phyloP scores from a whole-genome alignment of 37 sponge, comb jelly and placozoan species.

The Tethya wilhelma region DNA sequence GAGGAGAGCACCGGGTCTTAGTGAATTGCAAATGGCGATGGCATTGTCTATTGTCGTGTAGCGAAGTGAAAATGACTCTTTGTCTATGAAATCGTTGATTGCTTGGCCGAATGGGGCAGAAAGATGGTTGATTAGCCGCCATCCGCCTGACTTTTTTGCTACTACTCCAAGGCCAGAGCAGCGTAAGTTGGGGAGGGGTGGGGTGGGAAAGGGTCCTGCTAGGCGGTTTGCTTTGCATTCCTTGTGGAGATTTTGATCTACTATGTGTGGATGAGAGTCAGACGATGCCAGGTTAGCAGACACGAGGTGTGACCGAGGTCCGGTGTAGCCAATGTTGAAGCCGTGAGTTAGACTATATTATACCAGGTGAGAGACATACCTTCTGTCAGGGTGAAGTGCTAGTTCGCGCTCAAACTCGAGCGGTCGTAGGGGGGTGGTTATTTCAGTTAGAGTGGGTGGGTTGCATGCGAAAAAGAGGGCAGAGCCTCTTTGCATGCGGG shows the following conservation, averaged over 20 bases:
- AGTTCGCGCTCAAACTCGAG: neutral
- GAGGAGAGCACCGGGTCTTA: constrained; percentile 26
- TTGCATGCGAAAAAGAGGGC: too few species aligned
- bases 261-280: neutral
- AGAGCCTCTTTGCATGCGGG: too few species aligned
- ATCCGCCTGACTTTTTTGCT: constrained; percentile 2
- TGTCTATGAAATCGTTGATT: constrained; percentile 24
- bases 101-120: too few species aligned
- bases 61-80: too few species aligned
- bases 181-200: neutral
- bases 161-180: neutral
- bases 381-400: neutral
- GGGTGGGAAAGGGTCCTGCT: neutral
- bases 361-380: neutral
- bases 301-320: neutral
- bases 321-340: neutral
- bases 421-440: constrained; percentile 3
- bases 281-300: neutral
- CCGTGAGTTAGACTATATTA: neutral
- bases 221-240: neutral
- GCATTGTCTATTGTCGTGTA: constrained; percentile 42
- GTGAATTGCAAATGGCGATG: neutral
- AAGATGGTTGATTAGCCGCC: constrained; percentile 46
- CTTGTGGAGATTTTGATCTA: neutral
- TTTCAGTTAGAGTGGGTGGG: too few species aligned